A percentile compares a stretch with the other conserved stretches of the same genome.
These are phyloP conservation scores for Epizoanthus fatuus DNA, from an alignment of 92 coral and sea anemone genomes.

Conservation along the genomic window DNA sequence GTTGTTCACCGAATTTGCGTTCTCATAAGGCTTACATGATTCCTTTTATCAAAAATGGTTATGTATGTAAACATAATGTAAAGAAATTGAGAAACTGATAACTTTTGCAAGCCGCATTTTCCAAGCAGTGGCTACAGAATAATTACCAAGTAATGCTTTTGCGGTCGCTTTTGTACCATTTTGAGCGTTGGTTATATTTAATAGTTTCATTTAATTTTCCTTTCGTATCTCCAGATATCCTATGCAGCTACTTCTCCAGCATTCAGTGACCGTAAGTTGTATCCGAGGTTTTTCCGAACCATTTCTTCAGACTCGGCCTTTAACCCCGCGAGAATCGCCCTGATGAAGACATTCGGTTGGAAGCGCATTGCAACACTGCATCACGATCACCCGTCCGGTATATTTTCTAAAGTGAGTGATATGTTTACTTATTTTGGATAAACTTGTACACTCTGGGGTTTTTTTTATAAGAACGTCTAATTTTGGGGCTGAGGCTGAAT, in stretches of 20 bases:
- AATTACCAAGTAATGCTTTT: too few relatives aligned
- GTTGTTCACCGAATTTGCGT: too few relatives aligned
- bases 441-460: too few relatives aligned
- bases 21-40: too few relatives aligned
- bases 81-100: too few relatives aligned
- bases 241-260: conserved; percentile 80
- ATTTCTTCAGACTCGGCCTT: conserved; percentile 80
- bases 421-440: background rate
- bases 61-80: too few relatives aligned
- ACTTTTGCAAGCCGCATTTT: too few relatives aligned
- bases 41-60: too few relatives aligned
- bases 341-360: conserved; percentile 69
- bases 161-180: background rate
- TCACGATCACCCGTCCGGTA: conserved; percentile 81
- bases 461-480: too few relatives aligned
- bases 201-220: background rate
- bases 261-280: conserved; percentile 58
- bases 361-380: conserved; percentile 78
- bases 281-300: conserved; percentile 80
- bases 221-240: conserved; percentile 59
- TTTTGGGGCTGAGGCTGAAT: too few relatives aligned
- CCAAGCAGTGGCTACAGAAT: too few relatives aligned
- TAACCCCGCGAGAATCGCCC: conserved; percentile 78
- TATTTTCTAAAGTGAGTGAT: conserved; percentile 71
- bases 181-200: background rate